phyloP scores from a whole-genome alignment of 2,888 invertebrate genomes.

The Andrena fulva region DNA sequence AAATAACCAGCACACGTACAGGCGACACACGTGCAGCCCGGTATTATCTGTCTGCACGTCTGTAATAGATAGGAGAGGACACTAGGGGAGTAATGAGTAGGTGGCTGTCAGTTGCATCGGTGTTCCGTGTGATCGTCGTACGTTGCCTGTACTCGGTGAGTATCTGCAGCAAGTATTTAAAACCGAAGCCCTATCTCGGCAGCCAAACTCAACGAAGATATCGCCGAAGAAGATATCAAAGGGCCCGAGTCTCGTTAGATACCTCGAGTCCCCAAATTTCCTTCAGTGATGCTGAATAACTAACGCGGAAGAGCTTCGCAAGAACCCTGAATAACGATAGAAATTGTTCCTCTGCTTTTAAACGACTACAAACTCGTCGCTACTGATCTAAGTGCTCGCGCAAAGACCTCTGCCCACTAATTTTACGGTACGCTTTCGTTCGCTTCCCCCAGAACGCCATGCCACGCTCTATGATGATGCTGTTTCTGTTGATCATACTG shows the following conservation, averaged over 20 bases:
- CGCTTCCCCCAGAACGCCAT: conserved; percentile 64
- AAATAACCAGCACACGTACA: conserved; percentile 46
- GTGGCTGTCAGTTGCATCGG: conserved; percentile 82
- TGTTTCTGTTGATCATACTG: conserved; percentile 76
- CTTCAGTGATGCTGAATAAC: not conserved
- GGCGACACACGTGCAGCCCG: conserved; percentile 37
- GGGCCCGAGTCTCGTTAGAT: not conserved
- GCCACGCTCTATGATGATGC: conserved; percentile 71
- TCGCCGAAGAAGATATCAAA: not conserved
- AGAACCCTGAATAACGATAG: not conserved
- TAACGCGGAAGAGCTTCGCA: too few relatives aligned
- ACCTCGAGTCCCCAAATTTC: not conserved
- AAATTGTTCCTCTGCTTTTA: not conserved
- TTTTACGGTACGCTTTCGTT: not conserved
- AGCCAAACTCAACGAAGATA: not conserved
- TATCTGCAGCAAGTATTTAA: conserved; percentile 56
- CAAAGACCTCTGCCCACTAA: not conserved
- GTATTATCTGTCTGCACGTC: conserved; percentile 76
- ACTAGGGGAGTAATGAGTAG: conserved; percentile 83
- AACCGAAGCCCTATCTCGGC: not conserved
- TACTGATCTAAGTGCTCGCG: not conserved
- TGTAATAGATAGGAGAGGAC: conserved; percentile 84
- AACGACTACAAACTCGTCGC: not conserved
- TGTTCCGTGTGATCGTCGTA: conserved; percentile 81
- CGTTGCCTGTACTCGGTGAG: conserved; percentile 77